Conservation (phyloP, 2,888 invertebrate species). For the Yponomeuta sedellus region DNA sequence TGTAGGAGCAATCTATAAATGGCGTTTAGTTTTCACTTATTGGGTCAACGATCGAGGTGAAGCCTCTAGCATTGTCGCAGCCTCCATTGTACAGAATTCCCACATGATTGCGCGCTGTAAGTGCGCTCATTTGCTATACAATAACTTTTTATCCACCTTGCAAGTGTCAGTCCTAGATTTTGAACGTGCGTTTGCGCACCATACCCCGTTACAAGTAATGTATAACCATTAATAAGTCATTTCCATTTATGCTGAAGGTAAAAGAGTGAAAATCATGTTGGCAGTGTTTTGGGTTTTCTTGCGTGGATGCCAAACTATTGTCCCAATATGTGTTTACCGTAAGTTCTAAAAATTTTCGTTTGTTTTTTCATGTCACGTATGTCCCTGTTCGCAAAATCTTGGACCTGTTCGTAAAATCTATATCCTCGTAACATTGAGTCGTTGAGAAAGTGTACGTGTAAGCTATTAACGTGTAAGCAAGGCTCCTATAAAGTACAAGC, state of each 20-base stretch:
- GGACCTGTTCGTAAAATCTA: not conserved
- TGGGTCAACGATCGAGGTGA: constrained; percentile 34
- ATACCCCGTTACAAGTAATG: constrained; percentile 5
- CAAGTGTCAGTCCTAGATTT: constrained; percentile 2
- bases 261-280: constrained; percentile 3
- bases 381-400: not conserved
- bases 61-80: constrained; percentile 1
- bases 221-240: not conserved
- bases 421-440: not conserved
- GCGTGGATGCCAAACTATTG: not conserved
- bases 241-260: not conserved
- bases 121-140: not conserved
- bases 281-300: not conserved
- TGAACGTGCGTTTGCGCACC: constrained; percentile 1
- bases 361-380: constrained; percentile 31
- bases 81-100: constrained; percentile 8
- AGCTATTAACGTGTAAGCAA: not conserved
- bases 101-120: constrained; percentile 9
- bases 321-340: not conserved
- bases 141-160: constrained; percentile 3
- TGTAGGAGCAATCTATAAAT: constrained; percentile 6
- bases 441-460: not conserved
- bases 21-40: constrained; percentile 39
- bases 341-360: constrained; percentile 30
- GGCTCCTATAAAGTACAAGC: no score